Evolutionary conservation across 1,140 invertebrate species (phyloP), one percentile per base, ranked within the genome.

Genomic region (Danaus melanippus): DNA sequence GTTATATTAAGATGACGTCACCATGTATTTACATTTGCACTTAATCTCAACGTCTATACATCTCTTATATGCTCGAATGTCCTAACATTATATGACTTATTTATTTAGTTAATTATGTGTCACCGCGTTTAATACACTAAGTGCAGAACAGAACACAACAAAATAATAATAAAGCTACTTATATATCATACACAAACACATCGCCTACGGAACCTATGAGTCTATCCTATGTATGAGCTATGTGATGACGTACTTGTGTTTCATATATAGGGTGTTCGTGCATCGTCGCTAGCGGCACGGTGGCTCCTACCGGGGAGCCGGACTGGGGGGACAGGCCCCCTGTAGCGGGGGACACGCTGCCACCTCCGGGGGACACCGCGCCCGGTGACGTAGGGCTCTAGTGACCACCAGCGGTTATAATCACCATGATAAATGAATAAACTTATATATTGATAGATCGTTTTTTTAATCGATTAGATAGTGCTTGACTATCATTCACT

Each of bases 221-320:
- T 32, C 11, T 32, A 12, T 11, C 15, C 10, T 32, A 50, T 40
- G 12, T 21, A 10, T 15, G n/a, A 42, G n/a, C 0, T 8, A 42
- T 12, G 9, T 52, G 21, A 12, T 9, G 39, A 21, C 47, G 41
- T 59, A 83, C 79, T 69, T 83, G 79, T 46, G 78, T 66, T 64
- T 84, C 80, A 64, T 84, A 81, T 17, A 77, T 39, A 8, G 65
- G n/a, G 42, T 62, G 54, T 56, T 65, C 69, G 64, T 74, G 69
- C 42, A 66, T 58, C 17, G 58, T 50, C 15, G 65, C 42, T 10
- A 71, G 66, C 17, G 80, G 80, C 43, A 84, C 80, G 10, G 80
- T 84, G 59, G 79, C 79, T 48, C 81, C 81, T 39, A 80, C 79
- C 7, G 81, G 81, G 12, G 79, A 80, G 48, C 79, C 81, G 8